Percentiles rank a stretch among this genome's conserved stretches.
Evolutionary conservation across 2,888 invertebrate genomes (phyloP).

Genomic region (Sericinus montela): DNA sequence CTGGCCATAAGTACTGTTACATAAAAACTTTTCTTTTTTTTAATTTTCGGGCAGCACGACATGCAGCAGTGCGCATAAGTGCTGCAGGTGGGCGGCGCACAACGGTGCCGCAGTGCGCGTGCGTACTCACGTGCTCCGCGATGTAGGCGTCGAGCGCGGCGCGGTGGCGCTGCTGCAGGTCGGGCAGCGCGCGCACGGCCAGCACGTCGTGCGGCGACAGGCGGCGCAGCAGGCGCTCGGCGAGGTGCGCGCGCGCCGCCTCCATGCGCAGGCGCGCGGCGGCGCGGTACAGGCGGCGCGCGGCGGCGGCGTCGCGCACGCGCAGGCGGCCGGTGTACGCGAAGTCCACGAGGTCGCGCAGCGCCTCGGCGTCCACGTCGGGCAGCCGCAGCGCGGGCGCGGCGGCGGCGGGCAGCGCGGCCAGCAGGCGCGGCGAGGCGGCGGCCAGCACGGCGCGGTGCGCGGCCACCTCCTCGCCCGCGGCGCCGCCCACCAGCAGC

Average conservation of each 20-base stretch:
- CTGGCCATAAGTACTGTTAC: no score
- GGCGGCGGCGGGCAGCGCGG: constrained; percentile 77
- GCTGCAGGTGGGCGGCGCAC: no score
- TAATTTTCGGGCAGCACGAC: no score
- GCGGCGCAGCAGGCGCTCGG: constrained; percentile 81
- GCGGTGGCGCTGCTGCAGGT: constrained; percentile 78
- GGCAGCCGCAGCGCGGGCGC: constrained; percentile 36
- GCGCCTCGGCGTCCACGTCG: constrained; percentile 72
- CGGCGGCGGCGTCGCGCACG: constrained; percentile 65
- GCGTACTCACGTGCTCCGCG: constrained; percentile 79
- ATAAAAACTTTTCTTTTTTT: no score
- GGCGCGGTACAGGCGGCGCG: constrained; percentile 89
- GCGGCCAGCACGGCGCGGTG: constrained; percentile 90
- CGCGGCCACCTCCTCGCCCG: constrained; percentile 77
- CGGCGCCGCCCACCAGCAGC: constrained; percentile 87
- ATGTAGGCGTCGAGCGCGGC: constrained; percentile 83
- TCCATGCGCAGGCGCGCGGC: constrained; percentile 88
- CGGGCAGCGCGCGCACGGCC: constrained; percentile 80
- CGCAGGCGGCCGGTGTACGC: constrained; percentile 87
- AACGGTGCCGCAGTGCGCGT: no score
- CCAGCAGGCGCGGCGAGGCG: constrained; percentile 87
- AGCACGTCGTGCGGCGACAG: constrained; percentile 80
- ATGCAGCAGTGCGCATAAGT: no score
- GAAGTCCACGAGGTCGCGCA: constrained; percentile 88
- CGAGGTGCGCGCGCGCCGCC: constrained; percentile 84